Evolutionary conservation across 2,888 invertebrate species (phyloP), one percentile per base, ranked within the genome.

Genomic region (Holacanthella duospinosa): DNA sequence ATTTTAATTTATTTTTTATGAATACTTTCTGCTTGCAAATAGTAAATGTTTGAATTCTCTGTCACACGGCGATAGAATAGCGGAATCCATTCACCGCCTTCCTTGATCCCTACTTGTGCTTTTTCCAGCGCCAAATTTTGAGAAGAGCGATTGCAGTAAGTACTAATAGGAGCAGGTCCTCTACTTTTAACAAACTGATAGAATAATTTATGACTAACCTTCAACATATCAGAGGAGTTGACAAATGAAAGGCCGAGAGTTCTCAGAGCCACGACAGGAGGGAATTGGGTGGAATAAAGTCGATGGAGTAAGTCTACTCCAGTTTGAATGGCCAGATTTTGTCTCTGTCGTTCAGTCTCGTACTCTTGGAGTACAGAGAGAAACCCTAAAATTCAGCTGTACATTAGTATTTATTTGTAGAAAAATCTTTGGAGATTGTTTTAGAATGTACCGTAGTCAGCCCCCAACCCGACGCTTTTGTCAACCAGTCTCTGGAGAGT

Each of bases 291-390:
- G 63, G 84, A 83, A 77, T 94, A 96, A 6, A 97, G 80, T 55
- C 88, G 81, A 74, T 94, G 89, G 55, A 97, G 79, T 4, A 87
- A 87, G 77, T 97, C 94, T 2, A 94, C 84, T 0, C 88, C 87
- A 19, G 89, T 77, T 84, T 94, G 88, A 0, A 89, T 87, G 0
- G 95, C 92, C 27, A 96, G 82, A 77, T 94, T 94, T 75, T 90
- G 87, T 26, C 86, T 79, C 76, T 96, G 91, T 21, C 94, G 81
- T 57, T 81, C 77, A 2, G 86, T 87, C 79, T 97, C 95, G 76
- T 96, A 99, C 70, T 86, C 83, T 61, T 83, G 79, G 64, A 97
- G 80, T 79, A 87, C 85, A 24, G 79, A 79, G 27, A 84, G 77
- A 70, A 86, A 83, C 6, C 86, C 91, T 87, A 61, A 59, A 43